These are phyloP conservation scores for Bombus confusus DNA, from an alignment of 1,140 invertebrate species.

Conservation along the genomic window DNA sequence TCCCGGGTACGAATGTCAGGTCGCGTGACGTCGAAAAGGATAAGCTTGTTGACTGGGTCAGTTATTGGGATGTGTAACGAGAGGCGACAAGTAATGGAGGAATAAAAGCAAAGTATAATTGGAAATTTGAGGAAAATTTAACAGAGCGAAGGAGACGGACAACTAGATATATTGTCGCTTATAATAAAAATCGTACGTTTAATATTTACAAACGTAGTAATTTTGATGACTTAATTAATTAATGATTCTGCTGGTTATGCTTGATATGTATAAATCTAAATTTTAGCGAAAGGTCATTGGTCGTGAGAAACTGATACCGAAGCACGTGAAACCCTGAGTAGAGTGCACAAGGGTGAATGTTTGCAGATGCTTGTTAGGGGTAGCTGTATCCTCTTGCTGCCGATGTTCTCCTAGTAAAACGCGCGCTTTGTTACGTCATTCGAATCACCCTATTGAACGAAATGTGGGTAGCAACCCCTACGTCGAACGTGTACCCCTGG, in stretches of 20 bases:
- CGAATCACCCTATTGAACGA: slow-evolving; percentile 67
- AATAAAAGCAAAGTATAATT: neutral
- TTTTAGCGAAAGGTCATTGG: neutral
- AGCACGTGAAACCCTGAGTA: neutral
- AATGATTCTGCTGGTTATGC: neutral
- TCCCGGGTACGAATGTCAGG: slow-evolving; percentile 76
- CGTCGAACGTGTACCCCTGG: slow-evolving; percentile 68
- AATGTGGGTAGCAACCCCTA: slow-evolving; percentile 55
- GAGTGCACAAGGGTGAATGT: too few species aligned
- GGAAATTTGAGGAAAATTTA: neutral
- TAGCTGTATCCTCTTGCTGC: slow-evolving; percentile 22
- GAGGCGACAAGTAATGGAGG: neutral
- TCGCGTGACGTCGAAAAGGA: slow-evolving; percentile 79
- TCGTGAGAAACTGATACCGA: neutral
- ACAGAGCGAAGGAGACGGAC: neutral
- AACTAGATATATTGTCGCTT: neutral
- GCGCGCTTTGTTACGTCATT: slow-evolving; percentile 80
- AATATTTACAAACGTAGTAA: neutral
- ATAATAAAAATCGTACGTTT: neutral
- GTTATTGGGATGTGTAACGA: slow-evolving; percentile 28
- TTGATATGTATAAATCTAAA: neutral
- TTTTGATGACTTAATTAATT: neutral
- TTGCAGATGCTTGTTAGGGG: slow-evolving; percentile 31
- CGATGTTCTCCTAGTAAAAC: slow-evolving; percentile 75
- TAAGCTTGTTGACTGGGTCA: slow-evolving; percentile 73